A percentile compares a stretch with the other conserved stretches of the same genome.
These are phyloP conservation scores for Ptychobarbus kaznakovi DNA, from an alignment of 2,797 vertebrate genomes.

Conservation along the genomic window DNA sequence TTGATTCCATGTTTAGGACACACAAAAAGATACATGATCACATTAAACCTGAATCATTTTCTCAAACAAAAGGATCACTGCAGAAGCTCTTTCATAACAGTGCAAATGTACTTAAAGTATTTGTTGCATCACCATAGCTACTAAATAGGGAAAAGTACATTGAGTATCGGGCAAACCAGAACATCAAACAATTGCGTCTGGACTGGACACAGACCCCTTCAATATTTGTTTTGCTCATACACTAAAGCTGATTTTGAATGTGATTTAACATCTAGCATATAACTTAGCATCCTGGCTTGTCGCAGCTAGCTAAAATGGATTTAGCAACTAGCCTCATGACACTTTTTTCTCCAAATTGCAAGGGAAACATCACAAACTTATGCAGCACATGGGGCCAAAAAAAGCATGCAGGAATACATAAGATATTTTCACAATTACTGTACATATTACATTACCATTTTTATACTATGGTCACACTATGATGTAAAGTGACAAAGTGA, in stretches of 20 bases:
- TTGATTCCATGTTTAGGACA: background rate
- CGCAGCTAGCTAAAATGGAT: background rate
- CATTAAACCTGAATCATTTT: background rate
- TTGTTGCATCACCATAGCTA: constrained; percentile 28
- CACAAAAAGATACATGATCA: constrained; percentile 11
- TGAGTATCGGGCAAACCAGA: background rate
- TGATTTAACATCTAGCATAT: background rate
- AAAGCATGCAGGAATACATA: background rate
- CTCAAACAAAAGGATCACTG: background rate
- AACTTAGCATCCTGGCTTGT: background rate
- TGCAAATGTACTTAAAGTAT: background rate
- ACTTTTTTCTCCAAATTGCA: background rate
- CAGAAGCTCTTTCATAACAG: background rate
- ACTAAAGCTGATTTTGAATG: background rate
- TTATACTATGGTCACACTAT: background rate
- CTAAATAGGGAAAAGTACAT: background rate
- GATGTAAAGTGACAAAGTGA: too few relatives aligned
- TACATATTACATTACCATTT: background rate
- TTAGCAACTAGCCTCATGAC: background rate
- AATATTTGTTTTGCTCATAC: background rate
- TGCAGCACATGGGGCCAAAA: background rate
- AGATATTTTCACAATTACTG: background rate
- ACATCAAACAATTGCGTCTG: background rate
- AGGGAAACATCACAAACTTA: background rate
- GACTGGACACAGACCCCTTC: background rate